phyloP scores from a whole-genome alignment of 2,888 invertebrate species.

The Thymelicus acteon region DNA sequence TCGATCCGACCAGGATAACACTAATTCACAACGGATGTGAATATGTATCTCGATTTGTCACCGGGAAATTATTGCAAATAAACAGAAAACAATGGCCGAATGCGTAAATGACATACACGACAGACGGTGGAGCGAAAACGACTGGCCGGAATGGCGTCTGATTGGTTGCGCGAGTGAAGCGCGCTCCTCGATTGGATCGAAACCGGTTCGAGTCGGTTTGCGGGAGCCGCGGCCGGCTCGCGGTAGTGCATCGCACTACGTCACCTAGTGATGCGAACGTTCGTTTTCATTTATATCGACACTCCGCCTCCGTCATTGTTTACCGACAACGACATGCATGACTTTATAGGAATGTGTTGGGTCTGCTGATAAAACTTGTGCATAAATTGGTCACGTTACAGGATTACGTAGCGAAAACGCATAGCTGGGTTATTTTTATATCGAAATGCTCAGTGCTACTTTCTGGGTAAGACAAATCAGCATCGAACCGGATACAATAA shows the following conservation, averaged over 20 bases:
- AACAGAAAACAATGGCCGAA: constrained; percentile 50
- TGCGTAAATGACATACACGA: constrained; percentile 51
- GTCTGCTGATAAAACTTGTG: constrained; percentile 1
- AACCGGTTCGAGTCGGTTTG: constrained; percentile 79
- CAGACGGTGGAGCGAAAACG: constrained; percentile 57
- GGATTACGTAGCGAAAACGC: neutral
- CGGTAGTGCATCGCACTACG: constrained; percentile 67
- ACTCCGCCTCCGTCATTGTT: constrained; percentile 12
- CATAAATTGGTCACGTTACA: constrained; percentile 3
- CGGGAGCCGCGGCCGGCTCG: constrained; percentile 74
- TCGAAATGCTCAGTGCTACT: constrained; percentile 27
- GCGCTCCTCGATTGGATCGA: constrained; percentile 70
- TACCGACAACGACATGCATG: neutral
- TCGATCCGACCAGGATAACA: constrained; percentile 50
- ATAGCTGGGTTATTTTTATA: constrained; percentile 42
- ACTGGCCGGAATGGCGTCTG: constrained; percentile 70
- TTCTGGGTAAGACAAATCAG: constrained; percentile 45
- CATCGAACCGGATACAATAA: constrained; percentile 57
- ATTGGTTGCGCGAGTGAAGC: constrained; percentile 74
- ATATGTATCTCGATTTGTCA: constrained; percentile 48
- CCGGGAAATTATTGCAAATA: constrained; percentile 51
- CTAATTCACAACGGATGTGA: constrained; percentile 49
- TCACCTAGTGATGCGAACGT: constrained; percentile 64
- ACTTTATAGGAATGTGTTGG: neutral
- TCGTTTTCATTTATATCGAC: constrained; percentile 43